phyloP scores from a whole-genome alignment of 92 coral and sea anemone genomes.

The Parazoanthus atlanticus region DNA sequence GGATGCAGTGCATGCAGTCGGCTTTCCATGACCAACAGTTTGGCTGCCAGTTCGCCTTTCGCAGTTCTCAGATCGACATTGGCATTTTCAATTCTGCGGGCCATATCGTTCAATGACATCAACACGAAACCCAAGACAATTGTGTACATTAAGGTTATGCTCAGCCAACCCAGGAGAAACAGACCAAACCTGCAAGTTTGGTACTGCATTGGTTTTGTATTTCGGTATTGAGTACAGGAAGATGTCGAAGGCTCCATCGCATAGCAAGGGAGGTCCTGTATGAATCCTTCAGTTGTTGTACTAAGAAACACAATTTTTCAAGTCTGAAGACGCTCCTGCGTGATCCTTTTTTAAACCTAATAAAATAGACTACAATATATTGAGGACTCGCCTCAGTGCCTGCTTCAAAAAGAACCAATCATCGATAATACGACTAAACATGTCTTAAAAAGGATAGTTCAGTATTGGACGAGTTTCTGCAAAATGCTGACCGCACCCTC shows the following conservation, averaged over 20 bases:
- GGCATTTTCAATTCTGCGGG: neutral
- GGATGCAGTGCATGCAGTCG: neutral
- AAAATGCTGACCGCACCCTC: no score
- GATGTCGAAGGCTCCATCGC: neutral
- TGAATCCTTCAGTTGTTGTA: neutral
- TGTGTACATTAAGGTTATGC: neutral
- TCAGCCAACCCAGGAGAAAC: neutral
- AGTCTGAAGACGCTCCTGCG: neutral
- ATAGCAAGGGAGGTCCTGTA: neutral
- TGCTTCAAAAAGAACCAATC: no score
- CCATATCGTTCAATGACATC: neutral
- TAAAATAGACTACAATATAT: no score
- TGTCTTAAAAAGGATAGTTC: no score
- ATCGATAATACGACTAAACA: no score
- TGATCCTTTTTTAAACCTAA: neutral
- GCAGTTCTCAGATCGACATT: conserved; percentile 11
- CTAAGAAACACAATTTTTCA: neutral
- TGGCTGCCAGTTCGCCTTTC: conserved; percentile 3
- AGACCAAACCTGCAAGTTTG: conserved; percentile 1
- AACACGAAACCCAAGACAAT: conserved; percentile 13
- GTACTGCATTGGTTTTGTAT: neutral
- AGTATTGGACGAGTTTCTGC: no score
- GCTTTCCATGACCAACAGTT: neutral
- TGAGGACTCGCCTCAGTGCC: no score
- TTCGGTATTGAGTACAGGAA: neutral